Evolutionary conservation across 2,113 vertebrate genomes (phyloP).

Genomic region (Odocoileus hemionus): DNA sequence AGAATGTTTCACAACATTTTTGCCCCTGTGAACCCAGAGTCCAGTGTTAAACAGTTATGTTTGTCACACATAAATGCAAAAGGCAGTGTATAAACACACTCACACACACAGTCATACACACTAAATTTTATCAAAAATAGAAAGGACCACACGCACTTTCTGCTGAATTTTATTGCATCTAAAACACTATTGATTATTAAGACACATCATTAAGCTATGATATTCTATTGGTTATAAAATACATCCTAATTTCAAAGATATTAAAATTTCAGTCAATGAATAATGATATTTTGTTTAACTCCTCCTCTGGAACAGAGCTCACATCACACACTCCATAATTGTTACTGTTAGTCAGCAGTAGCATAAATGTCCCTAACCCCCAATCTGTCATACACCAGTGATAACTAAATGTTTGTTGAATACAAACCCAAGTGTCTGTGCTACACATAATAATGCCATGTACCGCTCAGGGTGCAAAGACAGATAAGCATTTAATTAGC

Average conservation of each 20-base stretch:
- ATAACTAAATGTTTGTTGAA: not conserved
- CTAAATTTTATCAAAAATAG: not conserved
- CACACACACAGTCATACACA: not conserved
- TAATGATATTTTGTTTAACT: not conserved
- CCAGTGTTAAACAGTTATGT: not conserved
- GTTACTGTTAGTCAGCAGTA: not conserved
- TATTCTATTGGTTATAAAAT: not conserved
- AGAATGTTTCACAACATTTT: not conserved
- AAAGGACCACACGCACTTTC: not conserved
- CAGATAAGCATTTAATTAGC: not conserved
- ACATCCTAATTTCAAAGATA: not conserved
- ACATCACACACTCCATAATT: not conserved
- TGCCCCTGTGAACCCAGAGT: not conserved
- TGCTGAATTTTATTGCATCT: not conserved
- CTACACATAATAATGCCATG: not conserved
- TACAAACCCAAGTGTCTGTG: not conserved
- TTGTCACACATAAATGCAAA: not conserved
- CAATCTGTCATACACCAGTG: not conserved
- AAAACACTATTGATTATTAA: not conserved
- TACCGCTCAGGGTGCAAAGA: not conserved
- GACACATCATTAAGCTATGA: not conserved
- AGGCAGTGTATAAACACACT: not conserved
- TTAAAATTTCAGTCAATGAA: not conserved
- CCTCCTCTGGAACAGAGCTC: not conserved
- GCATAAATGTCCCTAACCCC: not conserved